Evolutionary conservation across 1,140 invertebrate species (phyloP), one percentile per base, ranked within the genome.

Genomic region (Oryzaephilus surinamensis): DNA sequence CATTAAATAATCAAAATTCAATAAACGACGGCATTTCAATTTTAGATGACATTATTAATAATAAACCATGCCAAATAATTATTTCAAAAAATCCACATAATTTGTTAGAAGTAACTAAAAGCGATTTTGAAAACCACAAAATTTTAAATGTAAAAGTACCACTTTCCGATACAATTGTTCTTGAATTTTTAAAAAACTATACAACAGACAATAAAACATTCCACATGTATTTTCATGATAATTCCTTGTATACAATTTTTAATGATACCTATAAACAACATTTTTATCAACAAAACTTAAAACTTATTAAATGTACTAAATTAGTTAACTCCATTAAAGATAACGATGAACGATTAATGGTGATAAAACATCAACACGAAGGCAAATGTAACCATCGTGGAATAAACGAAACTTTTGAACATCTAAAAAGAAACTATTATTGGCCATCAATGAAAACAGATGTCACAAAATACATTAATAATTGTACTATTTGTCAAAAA

Each of bases 291-390:
- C 6, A 21, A 21, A 1, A 1, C 10, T 10, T 21, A 10, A 21
- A 21, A 21, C 10, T 21, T 6, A 21, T 21, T 21, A 10, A 21
- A 21, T 21, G 20, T 21, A 21, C 10, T 6, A 21, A 21, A 10
- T 6, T 10, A 2, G 20, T 1, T 6, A 21, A 21, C 20, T 6
- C 20, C 6, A 10, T 21, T 6, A 21, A 6, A 6, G 20, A 21
- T 6, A 21, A 21, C 10, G 20, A 21, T 20, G 20, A 44, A 40
- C 36, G 31, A 44, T 21, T 31, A 8, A 13, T 35, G 20, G 28
- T 47, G 21, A 35, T 37, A 14, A 47, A 44, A 44, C 18, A 43
- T 20, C 14, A 47, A n/a, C 32, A 47, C 14, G 24, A 43, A 46
- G 30, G 45, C 24, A 36, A 40, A 44, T 30, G 28, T 3, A 48